Percentiles rank a stretch among this genome's conserved stretches.
Conservation (phyloP, 2,113 vertebrate species). For the Archilochus colubris region DNA sequence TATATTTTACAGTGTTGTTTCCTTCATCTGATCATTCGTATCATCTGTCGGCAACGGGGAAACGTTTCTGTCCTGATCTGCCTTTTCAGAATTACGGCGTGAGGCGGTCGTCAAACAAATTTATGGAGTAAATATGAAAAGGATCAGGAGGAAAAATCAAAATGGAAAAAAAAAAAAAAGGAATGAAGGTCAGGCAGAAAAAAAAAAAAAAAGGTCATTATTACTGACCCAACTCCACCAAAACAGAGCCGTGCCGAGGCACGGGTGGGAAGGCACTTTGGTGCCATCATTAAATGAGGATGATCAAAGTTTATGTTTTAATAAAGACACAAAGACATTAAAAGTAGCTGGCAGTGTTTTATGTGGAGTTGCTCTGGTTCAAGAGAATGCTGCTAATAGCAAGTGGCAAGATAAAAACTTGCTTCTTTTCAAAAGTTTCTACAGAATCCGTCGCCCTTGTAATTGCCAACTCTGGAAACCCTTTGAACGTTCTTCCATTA, state of each 20-base stretch:
- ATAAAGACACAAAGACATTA: neutral
- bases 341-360: neutral
- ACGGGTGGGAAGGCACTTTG: neutral
- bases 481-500: neutral
- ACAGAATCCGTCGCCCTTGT: neutral
- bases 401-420: neutral
- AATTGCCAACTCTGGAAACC: neutral
- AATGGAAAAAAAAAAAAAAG: neutral
- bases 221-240: neutral
- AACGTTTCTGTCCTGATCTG: neutral
- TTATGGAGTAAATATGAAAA: constrained; percentile 9
- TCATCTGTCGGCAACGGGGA: constrained; percentile 3
- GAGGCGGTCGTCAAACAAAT: constrained; percentile 5
- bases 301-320: constrained; percentile 32
- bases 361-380: neutral
- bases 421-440: neutral
- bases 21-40: constrained; percentile 50
- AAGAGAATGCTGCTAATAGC: neutral
- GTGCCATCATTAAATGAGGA: neutral
- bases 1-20: constrained; percentile 72
- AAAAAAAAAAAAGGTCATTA: neutral
- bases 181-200: neutral
- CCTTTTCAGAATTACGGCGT: neutral
- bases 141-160: neutral
- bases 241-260: neutral